Evolutionary conservation across 1,140 invertebrate genomes (phyloP).

Genomic region (Pseudomyrmex concolor): DNA sequence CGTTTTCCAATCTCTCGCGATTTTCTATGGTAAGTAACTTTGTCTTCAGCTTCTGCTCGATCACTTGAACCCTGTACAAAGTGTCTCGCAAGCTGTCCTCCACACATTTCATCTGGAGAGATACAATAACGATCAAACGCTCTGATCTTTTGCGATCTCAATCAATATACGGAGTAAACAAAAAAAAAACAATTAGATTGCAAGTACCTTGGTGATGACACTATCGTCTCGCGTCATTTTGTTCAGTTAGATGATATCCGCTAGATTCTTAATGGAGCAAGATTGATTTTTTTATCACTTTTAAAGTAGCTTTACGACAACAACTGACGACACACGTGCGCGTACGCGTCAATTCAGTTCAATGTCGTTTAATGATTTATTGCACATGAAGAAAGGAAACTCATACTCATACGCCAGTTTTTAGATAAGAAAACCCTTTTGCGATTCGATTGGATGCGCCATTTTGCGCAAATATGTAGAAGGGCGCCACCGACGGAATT

Average conservation of each 20-base stretch:
- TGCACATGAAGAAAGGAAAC: too few relatives aligned
- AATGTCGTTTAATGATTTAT: too few relatives aligned
- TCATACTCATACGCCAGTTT: too few relatives aligned
- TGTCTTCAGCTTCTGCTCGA: constrained; percentile 78
- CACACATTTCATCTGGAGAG: constrained; percentile 78
- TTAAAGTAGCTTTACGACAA: too few relatives aligned
- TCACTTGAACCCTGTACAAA: constrained; percentile 73
- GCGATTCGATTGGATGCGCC: too few relatives aligned
- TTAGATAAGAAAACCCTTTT: too few relatives aligned
- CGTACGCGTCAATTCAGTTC: too few relatives aligned
- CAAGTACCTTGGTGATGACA: constrained; percentile 27
- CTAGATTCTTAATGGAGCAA: too few relatives aligned
- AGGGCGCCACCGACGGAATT: too few relatives aligned
- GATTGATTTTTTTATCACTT: too few relatives aligned
- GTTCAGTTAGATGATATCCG: neutral
- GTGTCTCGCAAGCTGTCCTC: constrained; percentile 79
- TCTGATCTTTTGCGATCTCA: neutral
- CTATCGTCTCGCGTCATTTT: constrained; percentile 4
- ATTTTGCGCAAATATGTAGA: too few relatives aligned
- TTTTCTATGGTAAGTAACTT: constrained; percentile 75
- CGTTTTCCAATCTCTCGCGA: constrained; percentile 79
- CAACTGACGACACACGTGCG: too few relatives aligned
- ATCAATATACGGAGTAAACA: neutral
- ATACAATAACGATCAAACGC: constrained; percentile 1
- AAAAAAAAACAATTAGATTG: neutral